These are phyloP conservation scores for Chiloscyllium plagiosum DNA, from an alignment of 2,113 vertebrate species.

Conservation along the genomic window DNA sequence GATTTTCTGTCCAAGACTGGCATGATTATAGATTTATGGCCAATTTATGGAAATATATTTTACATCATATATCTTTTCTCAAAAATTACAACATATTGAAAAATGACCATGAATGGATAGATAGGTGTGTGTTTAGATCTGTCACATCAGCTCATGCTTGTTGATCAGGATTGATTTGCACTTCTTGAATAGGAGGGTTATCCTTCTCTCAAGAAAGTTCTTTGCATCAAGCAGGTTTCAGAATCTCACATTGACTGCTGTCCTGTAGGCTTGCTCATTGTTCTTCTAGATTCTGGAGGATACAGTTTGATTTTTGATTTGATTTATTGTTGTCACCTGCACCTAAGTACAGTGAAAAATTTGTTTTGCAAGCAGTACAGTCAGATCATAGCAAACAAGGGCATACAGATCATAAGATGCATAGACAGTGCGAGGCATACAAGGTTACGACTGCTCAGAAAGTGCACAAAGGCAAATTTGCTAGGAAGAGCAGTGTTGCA, in stretches of 20 bases:
- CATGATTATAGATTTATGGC: neutral
- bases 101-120: neutral
- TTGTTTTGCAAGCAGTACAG: too few relatives aligned
- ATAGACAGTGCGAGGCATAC: too few relatives aligned
- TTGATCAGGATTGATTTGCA: neutral
- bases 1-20: neutral
- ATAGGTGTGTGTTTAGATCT: neutral
- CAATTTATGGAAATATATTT: constrained; percentile 1
- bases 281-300: neutral
- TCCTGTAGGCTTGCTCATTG: neutral
- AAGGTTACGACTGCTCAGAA: too few relatives aligned
- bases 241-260: neutral
- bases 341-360: too few relatives aligned
- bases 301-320: too few relatives aligned
- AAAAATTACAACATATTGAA: neutral
- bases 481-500: neutral
- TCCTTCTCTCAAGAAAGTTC: neutral
- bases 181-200: neutral
- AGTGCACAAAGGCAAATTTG: neutral
- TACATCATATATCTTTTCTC: neutral
- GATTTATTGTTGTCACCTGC: too few relatives aligned
- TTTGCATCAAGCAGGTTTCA: too few relatives aligned
- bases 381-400: too few relatives aligned
- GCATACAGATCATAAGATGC: too few relatives aligned
- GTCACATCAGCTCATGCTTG: neutral